Evolutionary conservation across 2,797 vertebrate genomes (phyloP), one percentile per base, ranked within the genome.

Genomic region (Notoglanidium macrostoma): DNA sequence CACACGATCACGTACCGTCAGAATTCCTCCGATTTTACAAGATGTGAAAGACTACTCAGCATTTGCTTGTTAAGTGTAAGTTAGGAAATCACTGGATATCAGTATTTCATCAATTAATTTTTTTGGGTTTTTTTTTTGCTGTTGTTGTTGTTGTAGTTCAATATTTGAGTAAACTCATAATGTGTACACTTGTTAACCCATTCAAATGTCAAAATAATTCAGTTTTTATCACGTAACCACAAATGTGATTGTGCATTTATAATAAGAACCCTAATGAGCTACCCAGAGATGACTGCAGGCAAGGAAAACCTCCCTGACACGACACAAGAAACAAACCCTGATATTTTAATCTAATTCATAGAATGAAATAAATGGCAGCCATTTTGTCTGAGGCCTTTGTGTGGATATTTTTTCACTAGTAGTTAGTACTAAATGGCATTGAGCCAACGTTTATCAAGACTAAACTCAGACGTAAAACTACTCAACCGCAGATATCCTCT

Each of bases 1-100:
- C 57, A 23, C 65, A 77, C n/a, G 57, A 17, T 76, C 63, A 35
- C 0, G 59, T 86, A 83, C 82, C 77, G 85, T 84, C 87, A 87
- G 57, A 89, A 84, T 17, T 14, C 23, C 44, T 14, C 51, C 32
- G 19, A 80, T 29, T 77, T 79, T 63, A 79, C 77, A 57, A 86
- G 73, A 86, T 12, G 19, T 59, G 57, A 65, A 83, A 74, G n/a
- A 74, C n/a, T 35, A 29, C 51, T 46, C 35, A 23, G 19, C 32
- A 51, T 49, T 72, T 1, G n/a, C 29, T 82, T 72, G 55, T 72
- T 81, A 49, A n/a, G n/a, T n/a, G n/a, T n/a, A 46, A 3, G 46
- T 3, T 7, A 51, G 73, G 46, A n/a, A 44, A 74, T 74, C 44
- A 49, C 11, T 21, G 0, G 35, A 19, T 35, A 44, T 44, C 68